Percentiles rank a stretch among this genome's conserved stretches.
Conservation (phyloP, 2,797 vertebrate genomes). For the Ambastaia sidthimunki region DNA sequence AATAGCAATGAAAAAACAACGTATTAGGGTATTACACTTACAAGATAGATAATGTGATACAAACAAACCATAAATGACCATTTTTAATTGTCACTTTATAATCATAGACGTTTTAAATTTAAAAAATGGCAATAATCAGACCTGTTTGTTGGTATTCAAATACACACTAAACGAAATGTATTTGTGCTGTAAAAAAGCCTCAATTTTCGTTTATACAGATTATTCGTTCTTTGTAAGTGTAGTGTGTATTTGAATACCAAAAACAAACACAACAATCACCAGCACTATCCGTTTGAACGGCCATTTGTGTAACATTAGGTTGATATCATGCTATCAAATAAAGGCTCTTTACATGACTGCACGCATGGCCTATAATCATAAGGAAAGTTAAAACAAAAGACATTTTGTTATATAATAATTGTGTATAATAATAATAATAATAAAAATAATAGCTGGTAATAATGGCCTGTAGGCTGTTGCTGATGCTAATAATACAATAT, state of each 20-base stretch:
- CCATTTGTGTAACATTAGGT: slow-evolving; percentile 14
- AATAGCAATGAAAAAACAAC: background rate
- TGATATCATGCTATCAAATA: background rate
- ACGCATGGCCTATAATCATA: background rate
- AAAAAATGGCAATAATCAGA: no score
- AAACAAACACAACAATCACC: background rate
- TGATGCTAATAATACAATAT: background rate
- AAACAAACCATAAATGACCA: background rate
- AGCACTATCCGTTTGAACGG: slow-evolving; percentile 9
- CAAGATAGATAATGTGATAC: background rate
- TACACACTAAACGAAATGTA: background rate
- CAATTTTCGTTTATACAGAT: background rate
- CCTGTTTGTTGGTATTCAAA: background rate
- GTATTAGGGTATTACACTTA: background rate
- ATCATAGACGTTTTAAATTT: background rate
- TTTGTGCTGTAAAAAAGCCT: background rate
- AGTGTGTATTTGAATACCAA: no score
- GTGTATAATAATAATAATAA: background rate
- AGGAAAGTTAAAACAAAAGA: background rate
- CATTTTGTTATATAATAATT: no score
- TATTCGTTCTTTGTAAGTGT: background rate
- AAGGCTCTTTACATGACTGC: background rate
- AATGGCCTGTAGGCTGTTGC: slow-evolving; percentile 1
- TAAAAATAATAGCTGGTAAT: background rate
- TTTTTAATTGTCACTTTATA: background rate